Percentiles rank a stretch among this genome's conserved stretches.
These are phyloP conservation scores for Coendou prehensilis DNA, from an alignment of 2,797 vertebrate species.

Conservation along the genomic window DNA sequence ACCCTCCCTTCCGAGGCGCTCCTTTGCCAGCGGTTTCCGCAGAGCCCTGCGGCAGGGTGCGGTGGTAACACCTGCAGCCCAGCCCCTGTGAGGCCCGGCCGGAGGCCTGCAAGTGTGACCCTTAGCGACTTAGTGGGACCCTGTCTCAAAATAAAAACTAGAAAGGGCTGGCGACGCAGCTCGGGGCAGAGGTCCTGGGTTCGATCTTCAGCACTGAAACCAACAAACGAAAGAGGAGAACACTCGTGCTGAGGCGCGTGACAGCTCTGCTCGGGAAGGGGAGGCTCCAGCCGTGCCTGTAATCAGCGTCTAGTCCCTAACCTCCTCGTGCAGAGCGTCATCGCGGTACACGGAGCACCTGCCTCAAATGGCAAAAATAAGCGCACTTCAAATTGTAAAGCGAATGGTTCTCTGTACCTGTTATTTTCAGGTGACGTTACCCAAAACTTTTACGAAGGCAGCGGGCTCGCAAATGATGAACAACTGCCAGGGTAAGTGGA, in stretches of 20 bases:
- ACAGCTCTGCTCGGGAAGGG: background rate
- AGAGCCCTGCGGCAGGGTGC: background rate
- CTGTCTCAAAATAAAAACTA: background rate
- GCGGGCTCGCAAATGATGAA: background rate
- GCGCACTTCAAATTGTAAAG: background rate
- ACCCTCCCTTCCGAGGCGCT: background rate
- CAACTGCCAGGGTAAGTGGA: no score
- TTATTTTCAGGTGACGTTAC: background rate
- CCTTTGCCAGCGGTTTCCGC: background rate
- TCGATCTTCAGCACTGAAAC: background rate
- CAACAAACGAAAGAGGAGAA: background rate
- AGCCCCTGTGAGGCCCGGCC: background rate
- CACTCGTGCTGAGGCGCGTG: accelerated
- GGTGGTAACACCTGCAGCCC: background rate
- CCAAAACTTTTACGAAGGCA: background rate
- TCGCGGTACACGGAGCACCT: background rate
- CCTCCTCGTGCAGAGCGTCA: background rate
- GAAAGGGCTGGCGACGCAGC: background rate
- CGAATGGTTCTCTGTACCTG: background rate
- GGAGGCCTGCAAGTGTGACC: no score
- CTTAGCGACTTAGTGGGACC: background rate
- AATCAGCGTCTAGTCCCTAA: background rate
- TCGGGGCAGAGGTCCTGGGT: background rate
- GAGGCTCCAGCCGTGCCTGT: background rate
- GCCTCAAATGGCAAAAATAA: background rate